Evolutionary conservation across 2,113 vertebrate species (phyloP), one percentile per base, ranked within the genome.

Genomic region (Heptranchias perlo): DNA sequence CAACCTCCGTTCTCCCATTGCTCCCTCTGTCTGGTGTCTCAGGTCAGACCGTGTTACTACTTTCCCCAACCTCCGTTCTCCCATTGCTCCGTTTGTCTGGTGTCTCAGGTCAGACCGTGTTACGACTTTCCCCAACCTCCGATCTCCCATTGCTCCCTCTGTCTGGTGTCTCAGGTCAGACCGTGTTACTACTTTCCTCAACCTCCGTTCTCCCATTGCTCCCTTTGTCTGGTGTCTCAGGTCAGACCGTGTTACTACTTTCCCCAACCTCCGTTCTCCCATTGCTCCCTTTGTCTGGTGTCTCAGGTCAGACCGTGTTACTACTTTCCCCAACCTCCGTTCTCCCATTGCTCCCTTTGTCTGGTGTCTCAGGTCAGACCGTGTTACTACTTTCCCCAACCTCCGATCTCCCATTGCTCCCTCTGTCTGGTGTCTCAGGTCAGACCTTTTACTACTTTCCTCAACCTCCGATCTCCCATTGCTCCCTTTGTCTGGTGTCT

Each of bases 181-280:
- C 2, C 3, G 31, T 39, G 35, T 52, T 52, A 23, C 92, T 25
- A 25, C 2, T 11, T 54, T 52, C 35, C 35, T 94, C 58, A 94
- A 7, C 39, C 18, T 84, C 4, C 64, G 28, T 96, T 44, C 95
- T 89, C 96, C 94, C 96, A 4, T 54, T 14, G 54, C 13, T 92
- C 16, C 13, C 52, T 39, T 39, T 52, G 4, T 13, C 84, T 5
- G 16, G 6, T 86, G 58, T 35, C 31, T 62, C 11, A 6, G 13
- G 31, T 62, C 44, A 5, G 35, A 11, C 2, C 3, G 31, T 39
- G 35, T 52, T 52, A 23, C 92, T 25, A 25, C 2, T 11, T 54
- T 52, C 35, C 35, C 65, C 58, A 94, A 7, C 39, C 18, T 84
- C 4, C 64, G 28, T 96, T 44, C 95, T 89, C 96, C 94, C 96